phyloP scores from a whole-genome alignment of 2,888 invertebrate genomes.

The Melangyna quadrimaculata region DNA sequence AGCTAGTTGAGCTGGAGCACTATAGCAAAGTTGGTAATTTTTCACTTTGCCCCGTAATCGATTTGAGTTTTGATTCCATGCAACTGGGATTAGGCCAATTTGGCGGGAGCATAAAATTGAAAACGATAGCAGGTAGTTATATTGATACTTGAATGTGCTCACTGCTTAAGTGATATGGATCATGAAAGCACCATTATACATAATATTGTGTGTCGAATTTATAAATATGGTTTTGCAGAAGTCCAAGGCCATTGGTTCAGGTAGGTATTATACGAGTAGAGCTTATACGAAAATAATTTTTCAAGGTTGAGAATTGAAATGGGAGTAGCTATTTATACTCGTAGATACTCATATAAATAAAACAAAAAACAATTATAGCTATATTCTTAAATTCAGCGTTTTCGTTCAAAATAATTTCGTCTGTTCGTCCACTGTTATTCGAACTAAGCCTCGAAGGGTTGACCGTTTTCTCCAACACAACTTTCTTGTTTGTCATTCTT shows the following conservation, averaged over 20 bases:
- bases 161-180: conserved; percentile 4
- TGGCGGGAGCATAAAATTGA: conserved; percentile 55
- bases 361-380: too few species aligned
- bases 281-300: too few species aligned
- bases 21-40: conserved; percentile 65
- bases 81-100: conserved; percentile 54
- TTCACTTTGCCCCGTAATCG: conserved; percentile 57
- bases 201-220: conserved; percentile 35
- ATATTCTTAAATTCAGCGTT: too few species aligned
- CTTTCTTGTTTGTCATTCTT: too few species aligned
- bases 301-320: too few species aligned
- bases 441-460: too few species aligned
- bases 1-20: conserved; percentile 23
- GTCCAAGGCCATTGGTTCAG: conserved; percentile 38
- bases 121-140: conserved; percentile 26
- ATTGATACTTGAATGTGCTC: not conserved
- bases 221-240: conserved; percentile 30
- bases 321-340: too few species aligned
- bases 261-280: too few species aligned
- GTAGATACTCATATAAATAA: too few species aligned
- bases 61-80: conserved; percentile 45
- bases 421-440: too few species aligned
- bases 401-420: too few species aligned
- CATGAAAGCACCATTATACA: not conserved
- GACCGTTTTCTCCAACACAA: too few species aligned